phyloP scores from a whole-genome alignment of 2,888 invertebrate genomes.

The Auanema freiburgensis region DNA sequence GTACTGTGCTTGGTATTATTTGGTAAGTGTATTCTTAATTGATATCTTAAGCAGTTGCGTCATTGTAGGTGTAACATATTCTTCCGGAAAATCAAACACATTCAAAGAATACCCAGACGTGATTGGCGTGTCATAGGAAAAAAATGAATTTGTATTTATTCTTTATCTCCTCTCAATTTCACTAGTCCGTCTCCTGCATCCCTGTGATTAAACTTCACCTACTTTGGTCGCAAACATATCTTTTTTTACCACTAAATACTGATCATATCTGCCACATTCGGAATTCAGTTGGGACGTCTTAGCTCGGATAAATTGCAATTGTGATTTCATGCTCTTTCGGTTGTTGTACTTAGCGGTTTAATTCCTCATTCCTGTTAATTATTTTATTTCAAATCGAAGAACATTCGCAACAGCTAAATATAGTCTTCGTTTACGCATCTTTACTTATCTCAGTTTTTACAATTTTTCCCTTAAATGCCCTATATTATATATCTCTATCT shows the following conservation, averaged over 20 bases:
- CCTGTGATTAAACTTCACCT: slow-evolving; percentile 8
- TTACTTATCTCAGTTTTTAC: no score
- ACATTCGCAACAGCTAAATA: background rate
- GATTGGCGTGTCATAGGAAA: slow-evolving; percentile 60
- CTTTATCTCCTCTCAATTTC: background rate
- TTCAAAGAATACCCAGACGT: slow-evolving; percentile 60
- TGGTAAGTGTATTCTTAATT: slow-evolving; percentile 38
- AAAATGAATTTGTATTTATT: slow-evolving; percentile 5
- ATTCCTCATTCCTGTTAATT: slow-evolving; percentile 5
- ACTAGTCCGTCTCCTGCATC: slow-evolving; percentile 9
- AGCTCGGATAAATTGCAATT: background rate
- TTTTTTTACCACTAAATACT: slow-evolving; percentile 5
- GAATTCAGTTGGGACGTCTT: slow-evolving; percentile 12
- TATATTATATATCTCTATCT: no score
- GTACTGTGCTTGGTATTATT: slow-evolving; percentile 55
- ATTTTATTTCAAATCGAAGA: slow-evolving; percentile 10
- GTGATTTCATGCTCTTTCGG: slow-evolving; percentile 14
- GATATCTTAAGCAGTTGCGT: background rate
- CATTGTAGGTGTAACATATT: slow-evolving; percentile 53
- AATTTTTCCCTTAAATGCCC: no score
- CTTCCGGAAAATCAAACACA: slow-evolving; percentile 55
- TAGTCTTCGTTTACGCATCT: background rate
- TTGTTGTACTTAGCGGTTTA: slow-evolving; percentile 22
- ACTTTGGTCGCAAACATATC: slow-evolving; percentile 8
- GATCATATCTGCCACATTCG: slow-evolving; percentile 5